phyloP scores from a whole-genome alignment of 2,113 vertebrate genomes.

The Columba janthina region DNA sequence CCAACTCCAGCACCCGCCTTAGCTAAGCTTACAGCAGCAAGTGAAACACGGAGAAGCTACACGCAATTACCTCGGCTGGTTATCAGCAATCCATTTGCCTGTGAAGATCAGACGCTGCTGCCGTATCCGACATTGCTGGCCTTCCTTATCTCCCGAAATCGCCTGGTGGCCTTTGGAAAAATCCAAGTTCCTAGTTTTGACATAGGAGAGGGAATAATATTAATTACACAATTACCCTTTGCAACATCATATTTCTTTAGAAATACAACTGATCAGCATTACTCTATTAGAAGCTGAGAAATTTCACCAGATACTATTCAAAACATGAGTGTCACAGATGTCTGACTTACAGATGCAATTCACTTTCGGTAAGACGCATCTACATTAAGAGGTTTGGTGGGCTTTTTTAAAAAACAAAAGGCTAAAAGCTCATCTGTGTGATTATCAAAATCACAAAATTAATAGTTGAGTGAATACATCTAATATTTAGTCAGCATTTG shows the following conservation, averaged over 20 bases:
- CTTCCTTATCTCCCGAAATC: constrained; percentile 88
- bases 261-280: neutral
- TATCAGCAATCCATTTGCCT: constrained; percentile 96
- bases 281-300: neutral
- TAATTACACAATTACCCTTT: neutral
- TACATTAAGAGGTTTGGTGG: neutral
- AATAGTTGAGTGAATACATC: neutral
- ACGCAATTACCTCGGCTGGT: constrained; percentile 83
- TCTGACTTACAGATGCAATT: neutral
- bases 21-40: neutral
- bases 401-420: neutral
- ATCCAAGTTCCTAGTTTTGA: constrained; percentile 88
- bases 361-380: neutral
- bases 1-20: neutral
- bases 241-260: neutral
- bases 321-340: neutral
- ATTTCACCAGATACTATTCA: neutral
- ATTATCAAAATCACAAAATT: neutral
- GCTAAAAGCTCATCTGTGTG: neutral
- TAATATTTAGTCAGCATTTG: neutral
- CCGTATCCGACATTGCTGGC: constrained; percentile 83
- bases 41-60: neutral
- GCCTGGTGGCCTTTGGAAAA: constrained; percentile 98
- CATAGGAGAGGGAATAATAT: neutral
- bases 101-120: constrained; percentile 89